These are phyloP conservation scores for Myiozetetes cayanensis DNA, from an alignment of 2,113 vertebrate species.

Conservation along the genomic window DNA sequence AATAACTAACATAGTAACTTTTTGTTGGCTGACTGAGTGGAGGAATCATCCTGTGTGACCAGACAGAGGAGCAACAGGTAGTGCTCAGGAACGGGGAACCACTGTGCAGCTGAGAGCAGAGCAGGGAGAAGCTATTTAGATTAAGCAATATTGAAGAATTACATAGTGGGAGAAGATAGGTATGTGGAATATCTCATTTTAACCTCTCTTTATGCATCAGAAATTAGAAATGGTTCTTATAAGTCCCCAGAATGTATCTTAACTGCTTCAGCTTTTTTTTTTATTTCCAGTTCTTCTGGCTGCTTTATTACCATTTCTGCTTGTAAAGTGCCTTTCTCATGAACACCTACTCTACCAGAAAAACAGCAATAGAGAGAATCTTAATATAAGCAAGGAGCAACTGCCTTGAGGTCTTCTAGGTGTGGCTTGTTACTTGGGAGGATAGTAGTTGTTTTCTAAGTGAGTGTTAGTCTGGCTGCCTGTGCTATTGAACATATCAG, in stretches of 20 bases:
- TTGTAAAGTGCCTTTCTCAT: background rate
- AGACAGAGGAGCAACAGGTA: background rate
- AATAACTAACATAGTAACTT: background rate
- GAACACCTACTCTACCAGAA: background rate
- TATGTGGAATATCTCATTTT: background rate
- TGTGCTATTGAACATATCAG: background rate
- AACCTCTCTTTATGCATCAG: background rate
- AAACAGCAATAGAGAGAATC: background rate
- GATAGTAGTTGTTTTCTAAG: background rate
- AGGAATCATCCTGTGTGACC: background rate
- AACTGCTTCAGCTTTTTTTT: background rate
- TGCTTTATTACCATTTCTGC: background rate
- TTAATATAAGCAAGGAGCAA: background rate
- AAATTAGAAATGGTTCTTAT: background rate
- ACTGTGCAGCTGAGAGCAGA: background rate
- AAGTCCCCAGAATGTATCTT: background rate
- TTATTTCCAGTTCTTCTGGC: background rate
- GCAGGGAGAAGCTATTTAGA: background rate
- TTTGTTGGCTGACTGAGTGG: background rate
- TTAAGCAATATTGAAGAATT: background rate
- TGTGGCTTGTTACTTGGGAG: background rate
- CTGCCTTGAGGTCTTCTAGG: background rate
- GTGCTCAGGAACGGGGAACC: background rate
- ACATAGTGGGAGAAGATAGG: background rate
- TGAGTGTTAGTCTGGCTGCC: background rate